These are phyloP conservation scores for Ancistrus triradiatus DNA, from an alignment of 2,113 vertebrate species.

Conservation along the genomic window DNA sequence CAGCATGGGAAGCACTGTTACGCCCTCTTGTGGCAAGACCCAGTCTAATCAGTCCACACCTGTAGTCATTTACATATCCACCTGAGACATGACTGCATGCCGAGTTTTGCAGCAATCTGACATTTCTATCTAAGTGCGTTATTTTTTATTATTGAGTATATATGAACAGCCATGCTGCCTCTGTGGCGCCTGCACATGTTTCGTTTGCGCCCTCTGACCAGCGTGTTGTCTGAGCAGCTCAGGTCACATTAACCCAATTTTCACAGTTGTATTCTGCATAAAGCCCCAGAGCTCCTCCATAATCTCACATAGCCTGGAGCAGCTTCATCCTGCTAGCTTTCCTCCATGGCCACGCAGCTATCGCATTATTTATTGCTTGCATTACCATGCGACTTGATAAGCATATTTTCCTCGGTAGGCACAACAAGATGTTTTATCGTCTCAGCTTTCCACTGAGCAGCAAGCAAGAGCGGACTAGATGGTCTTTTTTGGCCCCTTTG, in stretches of 20 bases:
- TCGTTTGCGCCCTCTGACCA: slow-evolving; percentile 23
- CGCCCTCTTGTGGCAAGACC: too few species aligned
- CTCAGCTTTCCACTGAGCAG: slow-evolving; percentile 38
- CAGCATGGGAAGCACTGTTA: too few species aligned
- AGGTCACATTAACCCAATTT: slow-evolving; percentile 67
- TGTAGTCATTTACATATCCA: too few species aligned
- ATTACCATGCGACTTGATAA: slow-evolving; percentile 68
- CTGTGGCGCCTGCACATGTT: too few species aligned
- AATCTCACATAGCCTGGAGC: slow-evolving; percentile 41
- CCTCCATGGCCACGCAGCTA: slow-evolving; percentile 47
- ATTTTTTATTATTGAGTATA: too few species aligned
- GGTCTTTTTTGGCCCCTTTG: slow-evolving; percentile 51
- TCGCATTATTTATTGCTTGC: slow-evolving; percentile 61
- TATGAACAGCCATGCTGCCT: too few species aligned
- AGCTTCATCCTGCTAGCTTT: slow-evolving; percentile 53
- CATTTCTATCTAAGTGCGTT: too few species aligned
- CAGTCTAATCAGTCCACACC: too few species aligned
- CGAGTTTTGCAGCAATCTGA: too few species aligned
- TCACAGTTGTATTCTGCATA: slow-evolving; percentile 47
- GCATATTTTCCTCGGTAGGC: slow-evolving; percentile 68
- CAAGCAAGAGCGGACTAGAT: slow-evolving; percentile 16
- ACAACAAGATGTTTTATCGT: slow-evolving; percentile 69
- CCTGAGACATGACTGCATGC: too few species aligned
- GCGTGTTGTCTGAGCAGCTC: slow-evolving; percentile 52
- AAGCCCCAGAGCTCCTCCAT: slow-evolving; percentile 33